phyloP scores from a whole-genome alignment of 2,113 vertebrate genomes.

The Cisticola juncidis region DNA sequence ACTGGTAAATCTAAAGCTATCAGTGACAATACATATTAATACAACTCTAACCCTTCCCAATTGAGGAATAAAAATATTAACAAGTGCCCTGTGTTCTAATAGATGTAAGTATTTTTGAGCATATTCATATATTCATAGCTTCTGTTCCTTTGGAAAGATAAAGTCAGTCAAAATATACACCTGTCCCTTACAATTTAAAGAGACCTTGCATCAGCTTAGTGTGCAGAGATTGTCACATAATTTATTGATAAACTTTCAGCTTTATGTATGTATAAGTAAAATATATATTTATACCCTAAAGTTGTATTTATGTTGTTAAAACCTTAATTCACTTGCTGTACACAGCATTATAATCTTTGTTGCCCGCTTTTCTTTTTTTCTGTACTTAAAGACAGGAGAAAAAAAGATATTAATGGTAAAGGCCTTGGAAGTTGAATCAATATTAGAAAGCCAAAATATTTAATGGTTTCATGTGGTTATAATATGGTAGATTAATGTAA shows the following conservation, averaged over 20 bases:
- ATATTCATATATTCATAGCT: neutral
- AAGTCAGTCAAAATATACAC: neutral
- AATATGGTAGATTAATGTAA: neutral
- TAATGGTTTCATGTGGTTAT: neutral
- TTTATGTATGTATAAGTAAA: neutral
- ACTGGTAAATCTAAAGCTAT: conserved; percentile 60
- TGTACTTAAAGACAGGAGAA: neutral
- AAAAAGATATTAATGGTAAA: neutral
- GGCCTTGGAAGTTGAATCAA: neutral
- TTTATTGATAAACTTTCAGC: neutral
- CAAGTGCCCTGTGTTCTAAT: neutral
- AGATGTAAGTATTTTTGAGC: neutral
- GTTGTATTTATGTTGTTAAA: neutral
- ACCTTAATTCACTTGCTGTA: neutral
- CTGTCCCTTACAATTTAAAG: neutral
- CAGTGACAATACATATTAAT: conserved; percentile 56
- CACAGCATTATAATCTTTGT: neutral
- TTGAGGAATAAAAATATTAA: conserved; percentile 49
- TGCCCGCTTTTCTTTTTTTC: neutral
- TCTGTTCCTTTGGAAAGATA: neutral
- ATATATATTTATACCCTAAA: neutral
- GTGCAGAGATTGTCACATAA: neutral
- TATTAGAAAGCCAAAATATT: neutral
- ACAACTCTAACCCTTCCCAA: conserved; percentile 7
- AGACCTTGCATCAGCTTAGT: neutral